Percentiles rank a stretch among this genome's conserved stretches.
phyloP scores from a whole-genome alignment of 2,113 vertebrate species.

The Halcyon malimbica region DNA sequence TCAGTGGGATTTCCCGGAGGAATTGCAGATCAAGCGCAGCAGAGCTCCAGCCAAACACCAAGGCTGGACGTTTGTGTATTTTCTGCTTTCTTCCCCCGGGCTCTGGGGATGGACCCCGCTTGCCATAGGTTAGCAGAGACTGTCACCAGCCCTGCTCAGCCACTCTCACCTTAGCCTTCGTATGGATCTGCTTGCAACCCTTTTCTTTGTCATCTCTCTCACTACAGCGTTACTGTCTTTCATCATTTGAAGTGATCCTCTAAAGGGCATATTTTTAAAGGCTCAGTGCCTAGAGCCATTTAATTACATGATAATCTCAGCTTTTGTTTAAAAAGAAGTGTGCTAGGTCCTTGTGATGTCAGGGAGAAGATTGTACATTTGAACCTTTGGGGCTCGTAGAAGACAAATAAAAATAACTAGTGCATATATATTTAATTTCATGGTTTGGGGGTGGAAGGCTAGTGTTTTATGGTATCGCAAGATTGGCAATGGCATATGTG shows the following conservation, averaged over 20 bases:
- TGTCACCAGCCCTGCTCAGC: background rate
- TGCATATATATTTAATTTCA: background rate
- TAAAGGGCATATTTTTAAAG: background rate
- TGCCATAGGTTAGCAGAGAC: background rate
- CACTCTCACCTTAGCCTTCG: background rate
- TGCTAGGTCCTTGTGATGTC: background rate
- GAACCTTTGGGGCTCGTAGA: background rate
- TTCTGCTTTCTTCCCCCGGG: background rate
- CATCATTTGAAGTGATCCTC: background rate
- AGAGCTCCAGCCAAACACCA: background rate
- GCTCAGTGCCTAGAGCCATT: background rate
- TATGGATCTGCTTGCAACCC: fast-evolving
- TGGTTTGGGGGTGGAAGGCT: background rate
- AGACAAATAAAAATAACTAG: background rate
- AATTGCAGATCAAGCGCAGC: background rate
- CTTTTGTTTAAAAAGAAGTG: conserved; percentile 31
- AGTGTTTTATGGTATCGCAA: background rate
- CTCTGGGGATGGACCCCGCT: background rate
- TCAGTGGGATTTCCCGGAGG: conserved; percentile 41
- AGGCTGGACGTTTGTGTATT: background rate
- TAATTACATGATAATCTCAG: conserved; percentile 4
- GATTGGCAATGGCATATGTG: background rate
- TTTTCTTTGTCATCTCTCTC: background rate
- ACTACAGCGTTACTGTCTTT: background rate
- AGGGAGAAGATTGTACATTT: background rate